These are phyloP conservation scores for Pasiphila rectangulata DNA, from an alignment of 2,888 invertebrate genomes.

Conservation along the genomic window DNA sequence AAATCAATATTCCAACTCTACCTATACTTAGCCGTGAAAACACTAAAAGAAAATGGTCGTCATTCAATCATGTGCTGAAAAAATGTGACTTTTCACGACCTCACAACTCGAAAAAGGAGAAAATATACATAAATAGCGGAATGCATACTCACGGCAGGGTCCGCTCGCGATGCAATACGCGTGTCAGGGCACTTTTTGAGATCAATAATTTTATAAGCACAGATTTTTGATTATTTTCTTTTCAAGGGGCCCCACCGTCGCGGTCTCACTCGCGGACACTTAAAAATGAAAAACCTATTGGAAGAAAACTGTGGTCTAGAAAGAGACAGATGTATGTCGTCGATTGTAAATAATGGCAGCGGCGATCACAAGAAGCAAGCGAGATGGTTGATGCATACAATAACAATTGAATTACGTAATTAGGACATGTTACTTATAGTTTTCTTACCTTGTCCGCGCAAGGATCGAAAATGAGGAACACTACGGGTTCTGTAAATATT, in stretches of 20 bases:
- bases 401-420: slow-evolving; percentile 58
- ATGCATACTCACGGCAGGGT: slow-evolving; percentile 56
- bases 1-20: slow-evolving; percentile 67
- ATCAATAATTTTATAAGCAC: slow-evolving; percentile 79
- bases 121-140: slow-evolving; percentile 58
- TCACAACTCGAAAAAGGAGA: slow-evolving; percentile 45
- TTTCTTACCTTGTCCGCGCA: slow-evolving; percentile 18
- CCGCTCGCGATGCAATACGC: slow-evolving; percentile 65
- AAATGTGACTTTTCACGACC: slow-evolving; percentile 70
- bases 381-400: slow-evolving; percentile 56
- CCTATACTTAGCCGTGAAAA: slow-evolving; percentile 36
- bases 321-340: slow-evolving; percentile 67
- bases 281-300: slow-evolving; percentile 77
- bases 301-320: slow-evolving; percentile 69
- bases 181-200: slow-evolving; percentile 66
- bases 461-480: slow-evolving; percentile 25
- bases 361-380: slow-evolving; percentile 74
- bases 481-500: slow-evolving; percentile 23
- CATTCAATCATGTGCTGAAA: slow-evolving; percentile 62
- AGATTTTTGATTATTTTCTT: slow-evolving; percentile 74
- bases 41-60: slow-evolving; percentile 58
- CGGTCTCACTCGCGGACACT: slow-evolving; percentile 65
- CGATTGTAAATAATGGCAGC: slow-evolving; percentile 75
- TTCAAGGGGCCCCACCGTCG: slow-evolving; percentile 61
- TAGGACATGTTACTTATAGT: slow-evolving; percentile 10